These are phyloP conservation scores for Aphidoletes aphidimyza DNA, from an alignment of 2,888 invertebrate species.

Conservation along the genomic window DNA sequence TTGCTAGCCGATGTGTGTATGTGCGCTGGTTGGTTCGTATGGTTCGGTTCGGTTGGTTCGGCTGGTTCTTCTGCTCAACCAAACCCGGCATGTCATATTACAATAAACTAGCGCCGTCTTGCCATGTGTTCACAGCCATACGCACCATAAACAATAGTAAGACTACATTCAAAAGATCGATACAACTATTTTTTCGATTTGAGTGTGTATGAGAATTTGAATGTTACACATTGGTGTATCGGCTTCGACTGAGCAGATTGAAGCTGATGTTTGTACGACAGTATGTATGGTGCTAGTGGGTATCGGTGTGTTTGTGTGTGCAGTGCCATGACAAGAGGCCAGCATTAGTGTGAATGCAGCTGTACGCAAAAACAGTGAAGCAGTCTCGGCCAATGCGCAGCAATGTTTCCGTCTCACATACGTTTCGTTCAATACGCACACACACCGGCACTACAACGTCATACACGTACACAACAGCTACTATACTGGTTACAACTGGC, in stretches of 20 bases:
- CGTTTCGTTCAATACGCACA: not conserved
- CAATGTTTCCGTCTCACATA: not conserved
- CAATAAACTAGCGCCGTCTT: conserved; percentile 53
- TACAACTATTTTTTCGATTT: not conserved
- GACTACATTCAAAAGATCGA: conserved; percentile 11
- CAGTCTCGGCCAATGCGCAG: conserved; percentile 3
- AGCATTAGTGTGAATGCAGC: not conserved
- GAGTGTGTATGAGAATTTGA: conserved; percentile 17
- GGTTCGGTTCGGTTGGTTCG: not conserved
- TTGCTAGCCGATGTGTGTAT: not conserved
- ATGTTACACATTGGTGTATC: no score
- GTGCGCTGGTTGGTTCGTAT: not conserved
- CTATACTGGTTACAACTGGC: not conserved
- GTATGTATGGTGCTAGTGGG: no score
- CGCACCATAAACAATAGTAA: conserved; percentile 52
- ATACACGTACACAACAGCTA: not conserved
- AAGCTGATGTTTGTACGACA: no score
- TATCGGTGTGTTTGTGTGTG: not conserved
- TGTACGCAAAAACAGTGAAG: not conserved
- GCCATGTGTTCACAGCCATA: conserved; percentile 53
- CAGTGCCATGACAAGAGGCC: not conserved
- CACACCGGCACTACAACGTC: not conserved
- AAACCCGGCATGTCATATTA: conserved; percentile 20
- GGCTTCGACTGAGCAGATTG: no score
- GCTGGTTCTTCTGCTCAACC: not conserved